Conservation (phyloP, 1,140 invertebrate species). For the Hermatobates lingyangjiaoensis region DNA sequence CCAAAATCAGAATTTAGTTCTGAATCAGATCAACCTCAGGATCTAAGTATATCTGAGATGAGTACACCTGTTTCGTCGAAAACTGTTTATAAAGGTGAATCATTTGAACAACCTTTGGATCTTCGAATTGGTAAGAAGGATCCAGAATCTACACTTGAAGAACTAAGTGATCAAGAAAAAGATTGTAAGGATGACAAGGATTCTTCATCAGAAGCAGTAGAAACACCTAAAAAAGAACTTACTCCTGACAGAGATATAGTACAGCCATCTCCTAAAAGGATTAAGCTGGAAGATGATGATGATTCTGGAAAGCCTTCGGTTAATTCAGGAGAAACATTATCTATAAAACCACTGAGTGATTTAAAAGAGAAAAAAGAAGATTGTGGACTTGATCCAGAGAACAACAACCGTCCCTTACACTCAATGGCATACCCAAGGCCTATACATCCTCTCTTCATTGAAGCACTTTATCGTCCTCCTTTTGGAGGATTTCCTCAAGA, state of each 20-base stretch:
- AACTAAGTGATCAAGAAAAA: slow-evolving; percentile 14
- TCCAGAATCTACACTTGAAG: background rate
- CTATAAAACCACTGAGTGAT: background rate
- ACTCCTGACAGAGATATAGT: background rate
- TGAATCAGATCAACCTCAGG: slow-evolving; percentile 23
- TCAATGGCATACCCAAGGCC: slow-evolving; percentile 58
- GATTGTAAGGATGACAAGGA: slow-evolving; percentile 11
- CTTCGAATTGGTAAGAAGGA: slow-evolving; percentile 35
- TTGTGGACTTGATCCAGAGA: slow-evolving; percentile 13
- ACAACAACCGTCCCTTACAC: slow-evolving; percentile 21
- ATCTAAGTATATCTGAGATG: too few relatives aligned
- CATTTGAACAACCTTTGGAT: slow-evolving; percentile 47
- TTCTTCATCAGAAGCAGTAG: background rate
- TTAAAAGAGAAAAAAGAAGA: slow-evolving; percentile 18
- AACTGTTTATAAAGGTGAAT: slow-evolving; percentile 5
- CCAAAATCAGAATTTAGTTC: slow-evolving; percentile 19
- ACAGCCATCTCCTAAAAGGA: slow-evolving; percentile 12
- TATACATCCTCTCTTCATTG: slow-evolving; percentile 54
- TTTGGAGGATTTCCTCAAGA: slow-evolving; percentile 32
- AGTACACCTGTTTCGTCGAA: slow-evolving; percentile 18
- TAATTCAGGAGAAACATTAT: slow-evolving; percentile 10
- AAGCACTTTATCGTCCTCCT: slow-evolving; percentile 42
- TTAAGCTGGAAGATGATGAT: slow-evolving; percentile 21
- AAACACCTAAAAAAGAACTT: too few relatives aligned
- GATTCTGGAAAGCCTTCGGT: slow-evolving; percentile 11